A percentile compares a stretch with the other conserved stretches of the same genome.
Conservation (phyloP, 2,888 invertebrate genomes). For the Sussaba pulchella region DNA sequence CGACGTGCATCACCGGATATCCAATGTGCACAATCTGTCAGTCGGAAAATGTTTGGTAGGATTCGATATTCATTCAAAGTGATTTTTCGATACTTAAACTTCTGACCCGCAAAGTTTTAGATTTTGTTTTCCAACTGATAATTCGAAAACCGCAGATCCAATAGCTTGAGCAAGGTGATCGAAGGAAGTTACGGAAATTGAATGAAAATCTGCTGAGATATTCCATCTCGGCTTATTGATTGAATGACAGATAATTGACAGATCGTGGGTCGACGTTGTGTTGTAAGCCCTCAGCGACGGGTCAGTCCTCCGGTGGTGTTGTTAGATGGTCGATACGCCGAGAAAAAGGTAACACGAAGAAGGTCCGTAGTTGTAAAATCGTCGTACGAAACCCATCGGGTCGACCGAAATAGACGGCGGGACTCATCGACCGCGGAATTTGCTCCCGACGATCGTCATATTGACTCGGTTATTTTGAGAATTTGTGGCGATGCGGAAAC, state of each 20-base stretch:
- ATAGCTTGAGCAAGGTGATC: too few relatives aligned
- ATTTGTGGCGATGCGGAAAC: constrained; percentile 15
- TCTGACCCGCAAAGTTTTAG: too few relatives aligned
- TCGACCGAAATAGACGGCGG: constrained; percentile 49
- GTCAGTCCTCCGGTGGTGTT: too few relatives aligned
- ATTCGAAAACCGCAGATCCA: too few relatives aligned
- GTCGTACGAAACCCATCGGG: constrained; percentile 53
- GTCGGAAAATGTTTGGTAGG: not conserved
- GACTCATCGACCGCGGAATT: constrained; percentile 63
- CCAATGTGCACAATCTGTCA: too few relatives aligned
- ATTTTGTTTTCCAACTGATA: too few relatives aligned
- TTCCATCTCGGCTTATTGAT: too few relatives aligned
- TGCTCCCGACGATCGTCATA: constrained; percentile 47
- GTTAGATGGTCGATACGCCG: constrained; percentile 5
- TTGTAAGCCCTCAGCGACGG: too few relatives aligned
- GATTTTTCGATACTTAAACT: too few relatives aligned
- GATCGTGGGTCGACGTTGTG: too few relatives aligned
- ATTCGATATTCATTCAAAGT: not conserved
- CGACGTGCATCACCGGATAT: not conserved
- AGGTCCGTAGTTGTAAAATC: constrained; percentile 38
- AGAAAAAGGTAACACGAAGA: constrained; percentile 39
- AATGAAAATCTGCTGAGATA: not conserved
- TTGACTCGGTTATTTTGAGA: constrained; percentile 41
- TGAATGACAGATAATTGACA: too few relatives aligned
- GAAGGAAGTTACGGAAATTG: too few relatives aligned